A percentile compares a stretch with the other conserved stretches of the same genome.
Conservation (phyloP, 2,797 vertebrate genomes). For the Sternotherus odoratus region DNA sequence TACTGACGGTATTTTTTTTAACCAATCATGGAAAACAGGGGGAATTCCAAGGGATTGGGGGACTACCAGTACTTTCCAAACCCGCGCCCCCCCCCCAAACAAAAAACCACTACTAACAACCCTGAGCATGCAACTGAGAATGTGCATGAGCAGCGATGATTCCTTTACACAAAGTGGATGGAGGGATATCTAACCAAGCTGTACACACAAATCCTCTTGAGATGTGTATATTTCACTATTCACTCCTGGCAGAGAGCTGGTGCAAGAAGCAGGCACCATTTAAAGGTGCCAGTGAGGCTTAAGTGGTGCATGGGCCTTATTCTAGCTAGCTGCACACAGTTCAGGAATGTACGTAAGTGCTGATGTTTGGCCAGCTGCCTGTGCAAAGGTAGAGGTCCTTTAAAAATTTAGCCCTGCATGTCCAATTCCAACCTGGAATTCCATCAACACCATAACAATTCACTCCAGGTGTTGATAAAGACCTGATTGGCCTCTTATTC, state of each 20-base stretch:
- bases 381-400: background rate
- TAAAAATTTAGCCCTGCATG: background rate
- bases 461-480: background rate
- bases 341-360: background rate
- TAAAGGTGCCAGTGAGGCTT: slow-evolving; percentile 50
- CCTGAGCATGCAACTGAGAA: slow-evolving; percentile 73
- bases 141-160: background rate
- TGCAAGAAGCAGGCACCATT: slow-evolving; percentile 49
- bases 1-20: background rate
- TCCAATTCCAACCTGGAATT: background rate
- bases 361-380: background rate
- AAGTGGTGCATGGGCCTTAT: slow-evolving; percentile 24
- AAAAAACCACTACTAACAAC: slow-evolving; percentile 58
- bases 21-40: background rate
- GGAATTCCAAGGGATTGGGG: background rate
- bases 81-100: background rate
- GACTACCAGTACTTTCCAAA: background rate
- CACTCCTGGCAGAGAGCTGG: slow-evolving; percentile 43
- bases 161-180: slow-evolving; percentile 69
- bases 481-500: background rate
- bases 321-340: background rate
- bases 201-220: slow-evolving; percentile 61
- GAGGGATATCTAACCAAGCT: slow-evolving; percentile 59
- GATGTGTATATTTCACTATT: slow-evolving; percentile 45
- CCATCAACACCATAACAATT: background rate